Percentiles rank a stretch among this genome's conserved stretches.
phyloP scores from a whole-genome alignment of 2,888 invertebrate species.

The Dione vanillae region DNA sequence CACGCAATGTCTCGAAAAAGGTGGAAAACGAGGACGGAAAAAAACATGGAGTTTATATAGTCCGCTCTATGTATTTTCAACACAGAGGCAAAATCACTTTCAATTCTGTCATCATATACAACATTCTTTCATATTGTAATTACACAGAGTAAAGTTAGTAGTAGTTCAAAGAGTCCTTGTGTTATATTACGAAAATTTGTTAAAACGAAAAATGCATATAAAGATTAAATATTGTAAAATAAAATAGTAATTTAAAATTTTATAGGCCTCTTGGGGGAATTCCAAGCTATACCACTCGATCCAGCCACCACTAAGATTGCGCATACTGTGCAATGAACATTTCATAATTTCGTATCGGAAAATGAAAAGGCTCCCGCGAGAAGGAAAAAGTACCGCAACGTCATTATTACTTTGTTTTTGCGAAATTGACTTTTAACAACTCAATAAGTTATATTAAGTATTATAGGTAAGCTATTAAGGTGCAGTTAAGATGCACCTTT shows the following conservation, averaged over 20 bases:
- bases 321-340: constrained; percentile 9
- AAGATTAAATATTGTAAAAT: too few relatives aligned
- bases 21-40: too few relatives aligned
- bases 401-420: constrained; percentile 17
- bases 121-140: too few relatives aligned
- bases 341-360: constrained; percentile 25
- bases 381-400: constrained; percentile 15
- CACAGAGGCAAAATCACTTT: too few relatives aligned
- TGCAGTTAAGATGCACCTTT: background rate
- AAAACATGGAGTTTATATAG: too few relatives aligned
- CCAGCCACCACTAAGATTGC: constrained; percentile 13
- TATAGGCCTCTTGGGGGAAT: background rate
- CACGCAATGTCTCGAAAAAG: too few relatives aligned
- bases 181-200: too few relatives aligned
- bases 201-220: too few relatives aligned
- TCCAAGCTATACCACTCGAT: constrained; percentile 7
- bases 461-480: background rate
- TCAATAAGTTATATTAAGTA: background rate
- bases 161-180: too few relatives aligned
- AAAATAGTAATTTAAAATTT: constrained; percentile 14
- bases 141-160: too few relatives aligned
- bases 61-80: too few relatives aligned
- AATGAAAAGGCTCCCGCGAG: constrained; percentile 22
- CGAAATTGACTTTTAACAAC: constrained; percentile 5
- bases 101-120: too few relatives aligned